Evolutionary conservation across 2,888 invertebrate genomes (phyloP).

Genomic region (Netelia virgata): DNA sequence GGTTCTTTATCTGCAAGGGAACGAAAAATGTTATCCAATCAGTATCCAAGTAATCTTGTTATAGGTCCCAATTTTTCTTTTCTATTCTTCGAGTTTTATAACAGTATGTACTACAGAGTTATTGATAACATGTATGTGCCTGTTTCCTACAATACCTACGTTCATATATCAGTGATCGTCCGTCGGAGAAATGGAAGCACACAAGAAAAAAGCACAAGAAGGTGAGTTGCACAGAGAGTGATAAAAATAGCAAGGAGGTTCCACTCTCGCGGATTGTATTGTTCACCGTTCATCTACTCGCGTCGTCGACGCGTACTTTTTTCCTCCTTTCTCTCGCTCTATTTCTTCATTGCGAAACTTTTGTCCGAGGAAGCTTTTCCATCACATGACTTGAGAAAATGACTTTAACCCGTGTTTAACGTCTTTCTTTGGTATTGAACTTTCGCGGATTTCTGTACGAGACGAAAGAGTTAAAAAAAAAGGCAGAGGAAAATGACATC

Average conservation of each 20-base stretch:
- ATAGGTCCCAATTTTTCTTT: background rate
- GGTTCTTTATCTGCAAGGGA: slow-evolving; percentile 86
- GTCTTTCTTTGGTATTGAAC: slow-evolving; percentile 75
- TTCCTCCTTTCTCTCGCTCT: background rate
- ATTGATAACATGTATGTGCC: background rate
- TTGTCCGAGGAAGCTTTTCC: slow-evolving; percentile 58
- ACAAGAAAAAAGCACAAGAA: slow-evolving; percentile 37
- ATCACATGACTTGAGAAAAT: slow-evolving; percentile 73
- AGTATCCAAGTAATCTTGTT: background rate
- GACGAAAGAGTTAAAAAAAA: background rate
- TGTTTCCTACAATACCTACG: background rate
- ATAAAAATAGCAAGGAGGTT: slow-evolving; percentile 41
- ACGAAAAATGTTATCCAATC: background rate
- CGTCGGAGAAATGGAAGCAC: slow-evolving; percentile 15
- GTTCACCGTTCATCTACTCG: slow-evolving; percentile 48
- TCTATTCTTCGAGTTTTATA: background rate
- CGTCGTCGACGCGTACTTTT: background rate
- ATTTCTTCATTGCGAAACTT: slow-evolving; percentile 33
- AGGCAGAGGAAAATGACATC: background rate
- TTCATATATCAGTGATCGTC: background rate
- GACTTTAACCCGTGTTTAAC: slow-evolving; percentile 73
- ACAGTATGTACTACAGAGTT: background rate
- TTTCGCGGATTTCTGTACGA: slow-evolving; percentile 48
- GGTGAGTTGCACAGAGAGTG: slow-evolving; percentile 27
- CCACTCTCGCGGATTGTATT: slow-evolving; percentile 55